Evolutionary conservation across 2,113 vertebrate species (phyloP), one percentile per base, ranked within the genome.

Genomic region (Eidolon helvum): DNA sequence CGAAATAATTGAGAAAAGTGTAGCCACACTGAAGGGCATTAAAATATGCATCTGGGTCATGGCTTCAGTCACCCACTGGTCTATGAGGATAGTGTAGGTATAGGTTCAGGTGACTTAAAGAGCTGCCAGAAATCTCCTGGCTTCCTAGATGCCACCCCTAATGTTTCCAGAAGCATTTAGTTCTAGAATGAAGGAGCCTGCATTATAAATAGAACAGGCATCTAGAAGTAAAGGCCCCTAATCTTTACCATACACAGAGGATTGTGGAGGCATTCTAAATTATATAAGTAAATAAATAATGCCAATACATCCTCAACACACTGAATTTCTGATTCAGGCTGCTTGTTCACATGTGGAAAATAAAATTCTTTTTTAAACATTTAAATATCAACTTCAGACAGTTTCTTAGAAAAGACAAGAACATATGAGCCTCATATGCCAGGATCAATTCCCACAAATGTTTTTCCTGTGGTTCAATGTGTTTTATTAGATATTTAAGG

Each of bases 241-340:
- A 94, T 95, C 71, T 98, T 93, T 97, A 83, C 55, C 91, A 80
- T 68, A 50, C 18, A 1, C 63, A 68, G 78, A 97, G 74, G 83
- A 74, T 86, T 16, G 50, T n/a, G 15, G 50, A 59, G 68, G 22
- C 18, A 66, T 66, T 92, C 71, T 91, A 97, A 96, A 86, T 86
- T 79, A 91, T 30, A 61, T 79, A 95, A 95, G 69, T 94, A 90
- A 95, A 94, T 97, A 96, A 88, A 95, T 94, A 96, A 95, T 65
- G 63, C 48, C 88, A 77, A 53, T 72, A 72, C 1, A 74, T 92
- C 71, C 82, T 95, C 35, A 45, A 10, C 77, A 61, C 75, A 71
- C 48, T 90, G 45, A 15, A 88, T 55, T 95, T 96, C 53, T 89
- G 6, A 92, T 61, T 78, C 71, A 96, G 55, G 16, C 68, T 89